phyloP scores from a whole-genome alignment of 2,888 invertebrate species.

The Drosophila hamatofila region DNA sequence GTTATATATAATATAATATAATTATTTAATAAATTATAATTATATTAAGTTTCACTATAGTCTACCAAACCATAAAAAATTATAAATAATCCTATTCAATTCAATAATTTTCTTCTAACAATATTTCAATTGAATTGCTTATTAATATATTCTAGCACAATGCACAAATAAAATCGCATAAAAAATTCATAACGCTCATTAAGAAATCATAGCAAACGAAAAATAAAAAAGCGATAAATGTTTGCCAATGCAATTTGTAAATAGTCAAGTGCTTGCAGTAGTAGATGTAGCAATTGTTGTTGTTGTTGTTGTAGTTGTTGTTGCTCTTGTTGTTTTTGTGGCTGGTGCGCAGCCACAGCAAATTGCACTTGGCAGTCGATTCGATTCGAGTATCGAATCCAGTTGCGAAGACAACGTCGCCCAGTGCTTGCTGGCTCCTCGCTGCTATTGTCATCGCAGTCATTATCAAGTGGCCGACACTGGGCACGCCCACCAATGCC shows the following conservation, averaged over 20 bases:
- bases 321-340: conserved; percentile 17
- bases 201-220: not conserved
- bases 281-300: not conserved
- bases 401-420: conserved; percentile 39
- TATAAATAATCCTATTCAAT: not conserved
- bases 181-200: not conserved
- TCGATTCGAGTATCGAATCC: conserved; percentile 5
- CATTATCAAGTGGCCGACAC: conserved; percentile 75
- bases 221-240: conserved; percentile 9
- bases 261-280: conserved; percentile 22
- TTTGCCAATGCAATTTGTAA: conserved; percentile 43
- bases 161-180: not conserved
- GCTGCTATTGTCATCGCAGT: conserved; percentile 68
- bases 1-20: too few relatives aligned
- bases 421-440: conserved; percentile 26
- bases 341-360: conserved; percentile 14
- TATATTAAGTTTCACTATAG: too few relatives aligned
- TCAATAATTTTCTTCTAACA: not conserved
- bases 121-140: not conserved
- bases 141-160: not conserved
- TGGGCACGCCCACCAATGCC: conserved; percentile 47
- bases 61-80: too few relatives aligned
- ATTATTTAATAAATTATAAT: too few relatives aligned
- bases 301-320: conserved; percentile 3
- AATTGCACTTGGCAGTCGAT: conserved; percentile 22